These are phyloP conservation scores for Euura saliciscinereae DNA, from an alignment of 1,140 invertebrate genomes.

Conservation along the genomic window DNA sequence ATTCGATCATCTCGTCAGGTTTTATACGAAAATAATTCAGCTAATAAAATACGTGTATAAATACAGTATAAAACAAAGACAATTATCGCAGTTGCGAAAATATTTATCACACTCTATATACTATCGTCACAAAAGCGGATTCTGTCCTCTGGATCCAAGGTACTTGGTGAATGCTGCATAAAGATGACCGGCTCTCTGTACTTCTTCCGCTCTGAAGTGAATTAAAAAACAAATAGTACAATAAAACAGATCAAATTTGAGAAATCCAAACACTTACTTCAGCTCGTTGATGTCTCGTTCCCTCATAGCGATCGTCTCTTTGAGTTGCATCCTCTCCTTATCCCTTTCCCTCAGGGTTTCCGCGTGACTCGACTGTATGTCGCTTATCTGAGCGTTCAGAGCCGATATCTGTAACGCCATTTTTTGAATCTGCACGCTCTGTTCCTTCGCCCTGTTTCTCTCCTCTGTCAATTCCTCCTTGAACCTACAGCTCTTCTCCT, in stretches of 20 bases:
- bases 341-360: constrained; percentile 40
- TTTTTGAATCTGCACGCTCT: constrained; percentile 41
- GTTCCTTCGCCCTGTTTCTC: constrained; percentile 37
- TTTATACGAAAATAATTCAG: not conserved
- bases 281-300: constrained; percentile 44
- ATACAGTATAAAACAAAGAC: constrained; percentile 15
- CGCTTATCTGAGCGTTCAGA: constrained; percentile 44
- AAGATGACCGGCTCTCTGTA: constrained; percentile 46
- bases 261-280: constrained; percentile 37
- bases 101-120: not conserved
- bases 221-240: constrained; percentile 14
- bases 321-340: constrained; percentile 39
- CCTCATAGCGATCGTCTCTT: constrained; percentile 39
- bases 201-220: constrained; percentile 45
- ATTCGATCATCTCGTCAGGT: not conserved
- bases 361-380: constrained; percentile 39
- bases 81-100: not conserved
- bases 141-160: constrained; percentile 41
- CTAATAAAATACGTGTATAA: constrained; percentile 3
- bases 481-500: constrained; percentile 34
- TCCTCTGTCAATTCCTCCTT: constrained; percentile 43
- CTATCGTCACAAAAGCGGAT: constrained; percentile 18
- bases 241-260: constrained; percentile 12
- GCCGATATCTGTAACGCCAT: constrained; percentile 37
- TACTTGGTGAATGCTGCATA: constrained; percentile 55